A percentile compares a stretch with the other conserved stretches of the same genome.
Evolutionary conservation across 1,140 invertebrate species (phyloP).

Genomic region (Diorhabda sublineata): DNA sequence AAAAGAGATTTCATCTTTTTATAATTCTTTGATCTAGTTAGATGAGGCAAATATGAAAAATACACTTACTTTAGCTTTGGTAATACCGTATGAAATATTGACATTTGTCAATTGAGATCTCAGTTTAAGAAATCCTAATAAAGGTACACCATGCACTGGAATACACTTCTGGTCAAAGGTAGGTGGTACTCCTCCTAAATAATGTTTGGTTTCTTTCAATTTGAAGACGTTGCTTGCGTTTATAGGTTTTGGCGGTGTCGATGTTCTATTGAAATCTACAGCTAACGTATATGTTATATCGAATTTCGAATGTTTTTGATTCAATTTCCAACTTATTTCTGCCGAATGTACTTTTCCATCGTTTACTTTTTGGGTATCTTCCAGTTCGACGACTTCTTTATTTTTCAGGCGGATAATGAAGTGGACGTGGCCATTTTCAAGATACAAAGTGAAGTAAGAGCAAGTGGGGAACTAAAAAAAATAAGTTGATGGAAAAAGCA

Average conservation of each 20-base stretch:
- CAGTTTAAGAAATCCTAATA: constrained; percentile 33
- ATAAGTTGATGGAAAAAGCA: too few relatives aligned
- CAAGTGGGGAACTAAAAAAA: too few relatives aligned
- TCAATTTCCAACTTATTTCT: constrained; percentile 51
- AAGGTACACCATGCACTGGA: constrained; percentile 28
- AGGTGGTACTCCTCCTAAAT: constrained; percentile 36
- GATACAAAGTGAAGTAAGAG: constrained; percentile 49
- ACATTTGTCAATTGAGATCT: constrained; percentile 18
- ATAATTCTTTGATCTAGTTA: background rate
- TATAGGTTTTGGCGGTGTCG: background rate
- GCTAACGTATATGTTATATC: too few relatives aligned
- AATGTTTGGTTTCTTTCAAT: constrained; percentile 30
- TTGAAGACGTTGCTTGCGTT: constrained; percentile 19
- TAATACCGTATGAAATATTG: constrained; percentile 24
- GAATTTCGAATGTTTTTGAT: background rate
- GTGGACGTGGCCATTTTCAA: constrained; percentile 71
- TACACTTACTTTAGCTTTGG: constrained; percentile 7
- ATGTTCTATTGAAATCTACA: too few relatives aligned
- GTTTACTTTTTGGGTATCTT: constrained; percentile 71
- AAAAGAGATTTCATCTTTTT: background rate
- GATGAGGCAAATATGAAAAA: background rate
- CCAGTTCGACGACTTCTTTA: constrained; percentile 54
- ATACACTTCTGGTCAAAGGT: constrained; percentile 23
- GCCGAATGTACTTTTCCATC: constrained; percentile 75
- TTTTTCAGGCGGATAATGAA: constrained; percentile 66